Evolutionary conservation across 2,888 invertebrate genomes (phyloP).

Genomic region (Lasioglossum marginatum): DNA sequence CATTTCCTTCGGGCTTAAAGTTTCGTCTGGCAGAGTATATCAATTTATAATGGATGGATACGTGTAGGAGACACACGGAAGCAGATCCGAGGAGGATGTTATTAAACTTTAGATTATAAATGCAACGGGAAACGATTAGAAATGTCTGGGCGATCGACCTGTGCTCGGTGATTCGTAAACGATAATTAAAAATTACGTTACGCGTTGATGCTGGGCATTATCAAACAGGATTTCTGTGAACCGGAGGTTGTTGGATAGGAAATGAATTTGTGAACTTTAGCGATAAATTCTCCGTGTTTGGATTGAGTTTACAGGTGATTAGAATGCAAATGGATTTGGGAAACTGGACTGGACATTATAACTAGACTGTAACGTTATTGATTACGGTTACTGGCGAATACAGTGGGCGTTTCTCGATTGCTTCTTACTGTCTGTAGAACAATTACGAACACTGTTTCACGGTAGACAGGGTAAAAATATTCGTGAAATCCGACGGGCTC

Average conservation of each 20-base stretch:
- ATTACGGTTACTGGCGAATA: not conserved
- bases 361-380: slow-evolving; percentile 15
- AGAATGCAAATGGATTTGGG: slow-evolving; percentile 42
- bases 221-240: slow-evolving; percentile 38
- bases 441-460: not conserved
- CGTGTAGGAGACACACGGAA: slow-evolving; percentile 25
- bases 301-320: slow-evolving; percentile 32
- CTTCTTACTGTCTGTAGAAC: not conserved
- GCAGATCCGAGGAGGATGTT: slow-evolving; percentile 31
- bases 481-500: not conserved
- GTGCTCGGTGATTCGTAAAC: not conserved
- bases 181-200: slow-evolving; percentile 39
- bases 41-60: slow-evolving; percentile 7
- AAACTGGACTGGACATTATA: slow-evolving; percentile 28
- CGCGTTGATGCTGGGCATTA: slow-evolving; percentile 35
- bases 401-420: not conserved
- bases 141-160: not conserved
- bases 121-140: slow-evolving; percentile 46
- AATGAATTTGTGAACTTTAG: slow-evolving; percentile 32
- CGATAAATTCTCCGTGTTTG: slow-evolving; percentile 30
- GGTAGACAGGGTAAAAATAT: not conserved
- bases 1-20: slow-evolving; percentile 11
- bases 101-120: slow-evolving; percentile 59
- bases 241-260: slow-evolving; percentile 24
- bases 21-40: not conserved